These are phyloP conservation scores for Mus caroli DNA, from an alignment of 2,797 vertebrate species.

Conservation along the genomic window DNA sequence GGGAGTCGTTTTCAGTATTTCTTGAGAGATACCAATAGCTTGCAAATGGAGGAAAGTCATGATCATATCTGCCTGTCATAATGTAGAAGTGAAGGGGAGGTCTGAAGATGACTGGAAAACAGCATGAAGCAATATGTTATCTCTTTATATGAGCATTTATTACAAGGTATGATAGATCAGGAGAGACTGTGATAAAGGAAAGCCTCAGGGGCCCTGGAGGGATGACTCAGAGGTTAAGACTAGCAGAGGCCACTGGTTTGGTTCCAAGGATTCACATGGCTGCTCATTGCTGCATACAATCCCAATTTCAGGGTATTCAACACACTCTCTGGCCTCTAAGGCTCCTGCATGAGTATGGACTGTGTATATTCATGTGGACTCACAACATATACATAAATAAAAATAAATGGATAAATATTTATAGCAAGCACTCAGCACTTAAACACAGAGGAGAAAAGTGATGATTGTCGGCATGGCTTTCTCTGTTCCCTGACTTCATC, in stretches of 20 bases:
- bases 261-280: not conserved
- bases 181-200: not conserved
- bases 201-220: not conserved
- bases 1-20: not conserved
- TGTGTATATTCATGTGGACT: not conserved
- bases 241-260: not conserved
- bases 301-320: not conserved
- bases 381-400: not conserved
- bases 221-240: not conserved
- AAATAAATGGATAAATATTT: not conserved
- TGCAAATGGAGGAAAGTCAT: not conserved
- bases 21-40: not conserved
- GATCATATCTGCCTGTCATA: not conserved
- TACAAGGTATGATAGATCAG: not conserved
- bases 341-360: not conserved
- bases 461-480: not conserved
- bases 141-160: slow-evolving; percentile 3
- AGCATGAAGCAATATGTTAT: not conserved
- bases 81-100: not conserved
- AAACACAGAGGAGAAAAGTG: not conserved
- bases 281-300: not conserved
- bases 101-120: not conserved
- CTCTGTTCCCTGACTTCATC: too few species aligned
- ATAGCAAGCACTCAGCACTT: not conserved
- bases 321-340: not conserved